Conservation (phyloP, 2,113 vertebrate species). For the Sphaerodactylus townsendi region DNA sequence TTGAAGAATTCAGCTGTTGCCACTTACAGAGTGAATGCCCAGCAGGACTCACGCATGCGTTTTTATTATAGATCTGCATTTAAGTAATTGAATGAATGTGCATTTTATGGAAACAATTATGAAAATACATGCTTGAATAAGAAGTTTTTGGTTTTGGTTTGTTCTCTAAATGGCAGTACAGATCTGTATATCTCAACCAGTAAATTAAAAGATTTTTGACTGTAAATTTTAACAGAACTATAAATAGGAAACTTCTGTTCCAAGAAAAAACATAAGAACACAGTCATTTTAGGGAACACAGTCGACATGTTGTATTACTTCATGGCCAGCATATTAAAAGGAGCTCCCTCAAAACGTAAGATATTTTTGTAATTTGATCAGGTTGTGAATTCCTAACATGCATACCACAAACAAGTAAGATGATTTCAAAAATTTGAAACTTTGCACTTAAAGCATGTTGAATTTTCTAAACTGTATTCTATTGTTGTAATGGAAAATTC, state of each 20-base stretch:
- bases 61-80: constrained; percentile 45
- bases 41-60: constrained; percentile 29
- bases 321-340: neutral
- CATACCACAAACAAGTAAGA: too few relatives aligned
- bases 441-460: neutral
- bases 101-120: neutral
- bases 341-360: neutral
- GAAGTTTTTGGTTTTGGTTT: constrained; percentile 17
- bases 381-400: neutral
- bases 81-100: constrained; percentile 45
- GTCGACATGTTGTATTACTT: neutral
- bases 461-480: neutral
- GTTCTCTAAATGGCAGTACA: neutral
- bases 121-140: constrained; percentile 19
- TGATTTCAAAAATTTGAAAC: too few relatives aligned
- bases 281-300: neutral
- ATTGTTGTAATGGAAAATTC: neutral
- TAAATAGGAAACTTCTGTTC: neutral
- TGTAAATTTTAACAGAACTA: constrained; percentile 2
- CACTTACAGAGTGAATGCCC: constrained; percentile 63
- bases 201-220: neutral
- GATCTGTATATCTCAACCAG: neutral
- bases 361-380: neutral
- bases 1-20: constrained; percentile 60
- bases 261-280: constrained; percentile 1